Base-by-base conservation (phyloP, 2,113 vertebrate species). In the Uria lomvia region DNA sequence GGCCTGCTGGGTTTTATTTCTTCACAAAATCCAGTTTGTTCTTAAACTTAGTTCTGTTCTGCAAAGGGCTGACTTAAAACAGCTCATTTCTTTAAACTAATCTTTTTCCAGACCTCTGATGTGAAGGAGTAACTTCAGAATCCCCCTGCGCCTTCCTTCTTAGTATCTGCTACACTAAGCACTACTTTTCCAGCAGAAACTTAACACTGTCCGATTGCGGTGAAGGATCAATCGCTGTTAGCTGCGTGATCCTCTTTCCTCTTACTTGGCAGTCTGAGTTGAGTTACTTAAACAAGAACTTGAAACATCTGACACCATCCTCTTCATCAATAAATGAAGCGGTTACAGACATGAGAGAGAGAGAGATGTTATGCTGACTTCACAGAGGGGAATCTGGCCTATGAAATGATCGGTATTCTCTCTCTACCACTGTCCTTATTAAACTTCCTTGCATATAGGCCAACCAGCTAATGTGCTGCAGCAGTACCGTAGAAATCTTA, bases 291-390 rank as follows among this genome's bases (percentile, higher is more conserved):
- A 56, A 63, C 76, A 58, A 71, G 84, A 96, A 70, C 12, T 58
- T 88, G 76, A 70, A 91, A 88, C 18, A 0, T 22, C 70, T 80
- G 71, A 90, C 77, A 79, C 50, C 4, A 1, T 45, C 45, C 49
- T 79, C 87, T 91, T 96, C 84, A 94, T 95, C 81, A 91, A 91
- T 95, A 91, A 94, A 94, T 95, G 77, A 96, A 82, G 86, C 2
- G 3, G 60, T 73, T 94, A 66, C 65, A 82, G 80, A 85, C 43
- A 75, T 38, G 66, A 88, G 81, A 76, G 17, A 70, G 66, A 88
- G 81, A 76, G 17, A 74, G 80, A 67, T 43, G 45, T 78, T 84
- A 17, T 53, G 63, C 38, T 75, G 60, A 55, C 74, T 95, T 91
- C 72, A 53, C 52, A 68, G 72, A 66, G 86, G 42, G 43, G 30